Evolutionary conservation across 2,113 vertebrate species (phyloP).

Genomic region (Erpornis zantholeuca): DNA sequence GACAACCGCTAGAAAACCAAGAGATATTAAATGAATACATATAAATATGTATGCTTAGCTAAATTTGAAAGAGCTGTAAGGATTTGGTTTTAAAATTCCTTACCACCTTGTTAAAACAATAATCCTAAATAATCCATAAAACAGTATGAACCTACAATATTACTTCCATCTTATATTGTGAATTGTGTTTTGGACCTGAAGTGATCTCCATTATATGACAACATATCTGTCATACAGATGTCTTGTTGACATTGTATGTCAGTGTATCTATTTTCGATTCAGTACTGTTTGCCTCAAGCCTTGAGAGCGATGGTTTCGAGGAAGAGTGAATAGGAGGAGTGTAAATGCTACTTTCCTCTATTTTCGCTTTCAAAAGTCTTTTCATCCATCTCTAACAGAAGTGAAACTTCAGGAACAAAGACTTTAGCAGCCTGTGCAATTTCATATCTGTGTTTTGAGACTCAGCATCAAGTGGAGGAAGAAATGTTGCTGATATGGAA

Average conservation of each 20-base stretch:
- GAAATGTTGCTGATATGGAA: not conserved
- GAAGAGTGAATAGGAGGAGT: not conserved
- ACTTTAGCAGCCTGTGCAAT: not conserved
- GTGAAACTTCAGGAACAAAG: not conserved
- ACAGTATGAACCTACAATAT: not conserved
- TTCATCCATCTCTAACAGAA: constrained; percentile 8
- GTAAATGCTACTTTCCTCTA: not conserved
- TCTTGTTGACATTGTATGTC: too few relatives aligned
- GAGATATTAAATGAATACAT: not conserved
- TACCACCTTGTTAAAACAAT: not conserved
- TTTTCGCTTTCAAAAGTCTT: constrained; percentile 10
- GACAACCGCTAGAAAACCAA: not conserved
- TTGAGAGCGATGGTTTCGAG: not conserved
- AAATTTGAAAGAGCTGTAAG: not conserved
- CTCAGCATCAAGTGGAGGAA: not conserved
- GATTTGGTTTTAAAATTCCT: not conserved
- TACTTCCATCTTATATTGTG: not conserved
- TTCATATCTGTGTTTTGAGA: not conserved
- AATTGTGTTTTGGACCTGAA: not conserved
- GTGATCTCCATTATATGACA: not conserved
- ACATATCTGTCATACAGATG: not conserved
- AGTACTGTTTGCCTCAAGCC: not conserved
- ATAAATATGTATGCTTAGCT: not conserved
- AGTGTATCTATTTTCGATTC: not conserved
- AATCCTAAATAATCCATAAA: too few relatives aligned